Evolutionary conservation across 2,888 invertebrate species (phyloP).

Genomic region (Aporophyla lueneburgensis): DNA sequence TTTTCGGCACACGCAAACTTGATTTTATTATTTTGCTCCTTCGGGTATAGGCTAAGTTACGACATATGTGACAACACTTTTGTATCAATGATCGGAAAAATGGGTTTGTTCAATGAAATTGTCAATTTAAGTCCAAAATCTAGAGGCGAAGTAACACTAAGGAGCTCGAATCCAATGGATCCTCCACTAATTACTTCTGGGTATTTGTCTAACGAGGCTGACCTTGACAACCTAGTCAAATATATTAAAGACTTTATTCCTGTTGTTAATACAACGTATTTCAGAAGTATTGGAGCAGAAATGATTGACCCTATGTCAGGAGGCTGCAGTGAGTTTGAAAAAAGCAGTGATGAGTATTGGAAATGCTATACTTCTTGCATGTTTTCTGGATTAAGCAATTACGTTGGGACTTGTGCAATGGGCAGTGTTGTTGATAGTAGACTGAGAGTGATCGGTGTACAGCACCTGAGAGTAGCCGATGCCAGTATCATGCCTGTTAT

Average conservation of each 20-base stretch:
- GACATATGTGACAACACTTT: constrained; percentile 47
- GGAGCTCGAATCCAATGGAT: constrained; percentile 45
- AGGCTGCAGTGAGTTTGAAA: constrained; percentile 37
- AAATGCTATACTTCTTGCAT: constrained; percentile 58
- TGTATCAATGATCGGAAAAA: constrained; percentile 7
- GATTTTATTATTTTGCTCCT: constrained; percentile 45
- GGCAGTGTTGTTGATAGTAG: constrained; percentile 65
- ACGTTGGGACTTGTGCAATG: constrained; percentile 67
- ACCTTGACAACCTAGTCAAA: constrained; percentile 48
- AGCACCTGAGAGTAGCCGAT: constrained; percentile 91
- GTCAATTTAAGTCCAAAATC: constrained; percentile 54
- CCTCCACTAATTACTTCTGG: constrained; percentile 51
- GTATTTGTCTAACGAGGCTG: constrained; percentile 48
- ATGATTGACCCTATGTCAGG: constrained; percentile 34
- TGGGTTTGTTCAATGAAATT: constrained; percentile 44
- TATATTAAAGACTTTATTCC: constrained; percentile 42
- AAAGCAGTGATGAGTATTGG: constrained; percentile 60
- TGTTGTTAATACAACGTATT: constrained; percentile 51
- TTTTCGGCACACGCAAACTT: constrained; percentile 29
- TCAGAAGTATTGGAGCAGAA: constrained; percentile 48
- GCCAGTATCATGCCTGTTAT: constrained; percentile 94
- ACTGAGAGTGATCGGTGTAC: constrained; percentile 60
- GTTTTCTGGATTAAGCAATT: constrained; percentile 53
- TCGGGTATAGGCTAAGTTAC: constrained; percentile 38
- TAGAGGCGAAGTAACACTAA: constrained; percentile 51